Percentiles rank a stretch among this genome's conserved stretches.
Conservation (phyloP, 2,113 vertebrate genomes). For the Neolamprologus fasciatus region DNA sequence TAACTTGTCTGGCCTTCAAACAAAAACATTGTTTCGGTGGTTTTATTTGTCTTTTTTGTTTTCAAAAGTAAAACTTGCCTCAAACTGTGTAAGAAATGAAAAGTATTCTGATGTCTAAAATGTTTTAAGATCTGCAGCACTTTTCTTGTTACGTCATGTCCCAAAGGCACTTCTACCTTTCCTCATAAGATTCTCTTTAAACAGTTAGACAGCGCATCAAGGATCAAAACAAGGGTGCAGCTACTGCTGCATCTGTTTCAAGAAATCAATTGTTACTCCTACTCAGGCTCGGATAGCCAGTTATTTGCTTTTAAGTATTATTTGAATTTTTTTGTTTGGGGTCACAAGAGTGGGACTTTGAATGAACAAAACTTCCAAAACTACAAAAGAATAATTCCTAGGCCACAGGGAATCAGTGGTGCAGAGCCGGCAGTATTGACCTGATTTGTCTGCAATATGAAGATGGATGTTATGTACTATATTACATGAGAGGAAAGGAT, state of each 20-base stretch:
- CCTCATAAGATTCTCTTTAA: neutral
- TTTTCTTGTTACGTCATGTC: neutral
- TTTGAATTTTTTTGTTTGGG: neutral
- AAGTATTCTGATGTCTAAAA: neutral
- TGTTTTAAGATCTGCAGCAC: neutral
- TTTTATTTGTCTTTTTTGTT: neutral
- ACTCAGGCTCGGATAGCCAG: neutral
- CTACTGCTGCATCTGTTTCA: neutral
- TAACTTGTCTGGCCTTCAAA: neutral
- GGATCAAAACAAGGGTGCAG: neutral
- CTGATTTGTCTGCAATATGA: slow-evolving; percentile 36
- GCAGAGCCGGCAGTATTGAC: slow-evolving; percentile 23
- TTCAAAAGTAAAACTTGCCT: neutral
- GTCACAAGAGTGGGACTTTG: neutral
- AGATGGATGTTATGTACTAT: slow-evolving; percentile 43
- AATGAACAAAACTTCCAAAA: slow-evolving; percentile 1
- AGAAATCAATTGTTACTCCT: neutral
- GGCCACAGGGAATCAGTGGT: neutral
- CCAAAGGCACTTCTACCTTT: neutral
- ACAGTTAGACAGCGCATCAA: neutral
- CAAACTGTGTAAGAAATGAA: neutral
- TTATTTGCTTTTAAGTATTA: neutral
- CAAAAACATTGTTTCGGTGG: neutral
- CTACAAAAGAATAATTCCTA: neutral
- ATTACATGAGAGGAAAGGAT: slow-evolving; percentile 48